phyloP scores from a whole-genome alignment of 64 coral and sea anemone genomes.

The Hydrozoanthus tunicans region DNA sequence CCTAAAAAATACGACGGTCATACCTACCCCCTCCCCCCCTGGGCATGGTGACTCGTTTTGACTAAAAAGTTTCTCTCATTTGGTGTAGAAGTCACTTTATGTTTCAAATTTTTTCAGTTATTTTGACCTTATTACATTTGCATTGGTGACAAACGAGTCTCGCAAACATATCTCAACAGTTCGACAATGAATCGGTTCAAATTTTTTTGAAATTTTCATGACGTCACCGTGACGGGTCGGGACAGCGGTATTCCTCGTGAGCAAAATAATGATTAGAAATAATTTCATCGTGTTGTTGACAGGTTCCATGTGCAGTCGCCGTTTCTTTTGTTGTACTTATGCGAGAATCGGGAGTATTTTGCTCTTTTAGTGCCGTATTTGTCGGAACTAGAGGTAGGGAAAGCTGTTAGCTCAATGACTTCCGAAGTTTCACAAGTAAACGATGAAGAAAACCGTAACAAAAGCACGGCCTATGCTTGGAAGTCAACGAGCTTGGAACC shows the following conservation, averaged over 20 bases:
- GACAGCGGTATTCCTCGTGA: conserved; percentile 55
- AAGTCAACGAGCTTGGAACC: conserved; percentile 58
- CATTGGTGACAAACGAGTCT: neutral
- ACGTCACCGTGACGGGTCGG: neutral
- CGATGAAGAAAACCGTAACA: conserved; percentile 61
- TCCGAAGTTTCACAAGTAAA: conserved; percentile 42
- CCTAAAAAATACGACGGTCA: too few relatives aligned
- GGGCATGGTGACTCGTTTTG: neutral
- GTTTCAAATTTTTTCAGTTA: neutral
- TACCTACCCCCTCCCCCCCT: neutral
- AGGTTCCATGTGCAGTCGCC: conserved; percentile 4
- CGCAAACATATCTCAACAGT: neutral
- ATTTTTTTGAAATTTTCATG: neutral
- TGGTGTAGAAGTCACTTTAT: neutral
- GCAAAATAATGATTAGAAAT: conserved; percentile 46
- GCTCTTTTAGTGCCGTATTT: neutral
- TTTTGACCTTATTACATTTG: neutral
- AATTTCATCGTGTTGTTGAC: conserved; percentile 42
- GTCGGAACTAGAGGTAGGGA: neutral
- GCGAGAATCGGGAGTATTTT: neutral
- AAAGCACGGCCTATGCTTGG: conserved; percentile 49
- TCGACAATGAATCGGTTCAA: neutral
- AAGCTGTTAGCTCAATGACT: conserved; percentile 23
- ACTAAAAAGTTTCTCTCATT: neutral
- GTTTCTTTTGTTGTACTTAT: conserved; percentile 27